These are phyloP conservation scores for Gallinago solitaria DNA, from an alignment of 2,797 vertebrate genomes.

Conservation along the genomic window DNA sequence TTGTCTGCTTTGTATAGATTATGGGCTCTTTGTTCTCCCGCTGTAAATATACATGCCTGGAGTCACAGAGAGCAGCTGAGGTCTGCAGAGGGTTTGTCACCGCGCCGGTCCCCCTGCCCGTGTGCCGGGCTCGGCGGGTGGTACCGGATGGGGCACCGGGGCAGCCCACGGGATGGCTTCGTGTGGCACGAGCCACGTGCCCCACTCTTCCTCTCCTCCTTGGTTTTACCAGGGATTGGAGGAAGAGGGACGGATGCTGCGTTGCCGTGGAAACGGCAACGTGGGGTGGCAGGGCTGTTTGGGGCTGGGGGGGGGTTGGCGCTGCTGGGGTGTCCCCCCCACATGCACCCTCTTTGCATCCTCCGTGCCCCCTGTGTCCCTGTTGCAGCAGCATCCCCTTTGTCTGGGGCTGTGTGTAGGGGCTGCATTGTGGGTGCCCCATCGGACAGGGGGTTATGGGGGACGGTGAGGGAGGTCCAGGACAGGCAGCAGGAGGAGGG, in stretches of 20 bases:
- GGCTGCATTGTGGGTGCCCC: rapidly evolving
- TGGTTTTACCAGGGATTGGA: rapidly evolving
- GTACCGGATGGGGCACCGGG: neutral
- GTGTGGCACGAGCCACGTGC: neutral
- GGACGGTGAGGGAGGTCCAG: rapidly evolving
- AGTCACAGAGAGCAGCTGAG: slow-evolving; percentile 83
- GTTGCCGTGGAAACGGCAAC: neutral
- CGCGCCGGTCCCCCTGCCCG: neutral
- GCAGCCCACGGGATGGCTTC: neutral
- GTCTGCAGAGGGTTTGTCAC: slow-evolving; percentile 47
- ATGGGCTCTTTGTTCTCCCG: slow-evolving; percentile 90
- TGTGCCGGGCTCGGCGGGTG: rapidly evolving
- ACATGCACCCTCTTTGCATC: rapidly evolving
- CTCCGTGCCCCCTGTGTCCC: rapidly evolving
- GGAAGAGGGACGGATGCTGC: neutral
- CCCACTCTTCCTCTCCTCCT: neutral
- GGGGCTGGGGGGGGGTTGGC: too few relatives aligned
- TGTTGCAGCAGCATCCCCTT: rapidly evolving
- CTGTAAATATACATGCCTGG: slow-evolving; percentile 90
- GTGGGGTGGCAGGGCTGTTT: neutral
- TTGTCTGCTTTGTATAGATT: slow-evolving; percentile 93
- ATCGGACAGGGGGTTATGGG: rapidly evolving
- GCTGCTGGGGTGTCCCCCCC: neutral
- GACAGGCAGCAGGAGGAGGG: rapidly evolving
- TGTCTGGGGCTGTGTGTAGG: neutral